Evolutionary conservation across 2,888 invertebrate species (phyloP), one percentile per base, ranked within the genome.

Genomic region (Alloscopus bannaensis): DNA sequence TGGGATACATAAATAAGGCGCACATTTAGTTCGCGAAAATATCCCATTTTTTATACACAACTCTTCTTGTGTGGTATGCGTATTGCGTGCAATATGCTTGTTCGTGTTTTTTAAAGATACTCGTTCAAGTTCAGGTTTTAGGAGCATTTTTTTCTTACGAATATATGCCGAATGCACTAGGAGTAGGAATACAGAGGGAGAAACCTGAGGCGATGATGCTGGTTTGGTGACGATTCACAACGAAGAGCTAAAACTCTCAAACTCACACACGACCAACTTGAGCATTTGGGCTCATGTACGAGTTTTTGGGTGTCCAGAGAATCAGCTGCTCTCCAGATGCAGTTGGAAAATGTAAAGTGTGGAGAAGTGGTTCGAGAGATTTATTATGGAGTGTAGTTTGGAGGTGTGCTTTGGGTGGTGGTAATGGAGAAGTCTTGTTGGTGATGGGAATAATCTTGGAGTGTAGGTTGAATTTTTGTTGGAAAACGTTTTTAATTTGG

Each of bases 291-390:
- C 22, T 11, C 52, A 16, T 52, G 20, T 13, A 24, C 3, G 3
- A n/a, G n/a, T 11, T 11, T n/a, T 3, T 47, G n/a, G 36, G n/a
- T 42, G 28, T 64, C 47, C 50, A 66, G 16, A 16, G 24, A 45
- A 45, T 45, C 45, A 45, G 45, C 45, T 45, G 45, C 45, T 45
- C 45, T 45, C 18, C 65, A 50, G 65, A 29, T 65, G 65, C 20
- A 65, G 24, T 64, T 64, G 64, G 26, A 47, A 50, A n/a, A 18
- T 11, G 36, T 8, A 50, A 65, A 42, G 24, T 40, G 42, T 50
- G 18, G n/a, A n/a, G n/a, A n/a, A n/a, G n/a, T n/a, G n/a, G n/a
- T n/a, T n/a, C n/a, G n/a, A n/a, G n/a, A 4, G 24, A 3, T 18
- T 13, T 45, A 13, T 3, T 11, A 13, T 45, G 47, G 47, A 18